Base-by-base conservation (phyloP, 1,140 invertebrate genomes). In the Papilio glaucus region DNA sequence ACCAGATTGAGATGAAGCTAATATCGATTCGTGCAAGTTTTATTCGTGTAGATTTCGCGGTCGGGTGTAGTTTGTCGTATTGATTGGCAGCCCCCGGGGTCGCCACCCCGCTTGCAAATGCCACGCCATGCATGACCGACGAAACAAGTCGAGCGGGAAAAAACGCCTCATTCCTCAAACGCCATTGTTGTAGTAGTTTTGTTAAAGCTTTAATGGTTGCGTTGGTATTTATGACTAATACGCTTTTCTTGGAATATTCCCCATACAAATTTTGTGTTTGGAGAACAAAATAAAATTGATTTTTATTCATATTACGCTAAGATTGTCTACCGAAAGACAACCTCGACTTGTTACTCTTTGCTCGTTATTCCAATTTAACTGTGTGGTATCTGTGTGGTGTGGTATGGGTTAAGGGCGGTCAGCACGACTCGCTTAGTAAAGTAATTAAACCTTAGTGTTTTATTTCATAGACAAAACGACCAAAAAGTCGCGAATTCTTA, bases 81-180 rank as follows among this genome's bases (percentile, higher is more conserved):
- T 76, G 73, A 74, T 74, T 74, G 73, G 68, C 29, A 60, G 67
- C 61, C 53, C 53, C 12, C 18, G 42, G 71, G 72, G 67, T 72
- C 71, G 65, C 45, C 53, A 60, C 39, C 73, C 39, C 41, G 38
- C 74, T 24, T 38, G 45, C 67, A 72, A 60, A 45, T 13, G 65
- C 33, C 37, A 61, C 29, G 49, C 49, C 72, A 75, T 81, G 71
- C 78, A 79, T 73, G 77, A 69, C 29, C 57, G 71, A 74, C 41
- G 49, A 79, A 73, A 77, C 67, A 76, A 75, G 74, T 77, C 61
- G 71, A 82, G 61, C 61, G 61, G 18, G n/a, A 63, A 61, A 42
- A 72, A 69, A 63, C 72, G 57, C 42, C 71, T 71, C 49, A 77
- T 72, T 68, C 71, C 10, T 62, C 60, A 8, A 12, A 53, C 62